Evolutionary conservation across 2,888 invertebrate species (phyloP), one percentile per base, ranked within the genome.

Genomic region (Alentia gelatinosa): DNA sequence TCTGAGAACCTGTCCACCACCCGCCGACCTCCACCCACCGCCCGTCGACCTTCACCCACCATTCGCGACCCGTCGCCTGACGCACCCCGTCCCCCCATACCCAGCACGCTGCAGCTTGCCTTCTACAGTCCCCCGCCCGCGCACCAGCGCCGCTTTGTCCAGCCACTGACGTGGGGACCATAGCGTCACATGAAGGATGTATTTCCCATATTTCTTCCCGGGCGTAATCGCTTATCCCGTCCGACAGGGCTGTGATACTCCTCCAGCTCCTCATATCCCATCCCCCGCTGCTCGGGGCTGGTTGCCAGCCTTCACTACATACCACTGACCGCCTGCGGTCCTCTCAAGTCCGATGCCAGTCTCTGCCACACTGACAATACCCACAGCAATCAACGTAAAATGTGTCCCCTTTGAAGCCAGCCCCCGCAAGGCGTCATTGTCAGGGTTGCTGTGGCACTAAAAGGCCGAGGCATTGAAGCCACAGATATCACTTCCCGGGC

Each of bases 141-240:
- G 30, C 74, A 26, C 74, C 74, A 33, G 30, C 74, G 68, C 68
- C 74, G 15, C 74, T 33, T 74, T 33, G 74, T 74, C 19, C 26
- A 15, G 74, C n/a, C 4, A 26, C 30, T 74, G 74, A 33, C 74
- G 26, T 26, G 15, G 74, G 74, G 74, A 19, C 26, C 26, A 15
- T 26, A 26, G n/a, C 7, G 30, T 26, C 4, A 74, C 33, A 74
- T 79, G 79, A 79, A 23, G 9, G 79, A 79, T 79, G 79, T 79
- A 79, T 79, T 39, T 79, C 39, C n/a, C 79, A 79, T 79, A 35
- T 39, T 37, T 39, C 37, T 79, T 39, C 4, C 79, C 79, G 5
- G n/a, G 37, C 35, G 79, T 39, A 79, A 35, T 79, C 39, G 39
- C 79, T 79, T 79, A 79, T 79, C 56, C 56, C 56, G n/a, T 19